Conservation (phyloP, 2,113 vertebrate genomes). For the Prochilodus magdalenae region DNA sequence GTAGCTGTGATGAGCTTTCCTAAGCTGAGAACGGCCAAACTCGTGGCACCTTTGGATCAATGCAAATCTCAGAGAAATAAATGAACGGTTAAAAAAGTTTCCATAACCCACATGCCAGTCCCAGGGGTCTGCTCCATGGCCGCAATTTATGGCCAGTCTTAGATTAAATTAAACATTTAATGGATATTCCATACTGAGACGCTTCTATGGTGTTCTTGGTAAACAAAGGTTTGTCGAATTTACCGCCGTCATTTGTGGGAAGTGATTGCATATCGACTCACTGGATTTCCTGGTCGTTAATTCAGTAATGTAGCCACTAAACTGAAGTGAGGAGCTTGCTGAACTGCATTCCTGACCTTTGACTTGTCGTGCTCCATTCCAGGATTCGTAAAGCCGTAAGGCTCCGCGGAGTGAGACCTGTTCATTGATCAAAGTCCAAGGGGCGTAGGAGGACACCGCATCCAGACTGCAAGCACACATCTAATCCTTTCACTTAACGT, state of each 20-base stretch:
- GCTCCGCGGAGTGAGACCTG: background rate
- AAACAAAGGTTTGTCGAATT: background rate
- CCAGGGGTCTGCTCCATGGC: no score
- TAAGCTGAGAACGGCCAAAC: no score
- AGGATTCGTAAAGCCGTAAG: background rate
- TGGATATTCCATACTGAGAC: background rate
- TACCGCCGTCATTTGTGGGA: background rate
- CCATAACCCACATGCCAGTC: no score
- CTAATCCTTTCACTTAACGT: background rate
- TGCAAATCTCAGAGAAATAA: no score
- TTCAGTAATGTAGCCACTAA: background rate
- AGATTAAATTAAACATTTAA: background rate
- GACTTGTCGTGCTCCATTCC: background rate
- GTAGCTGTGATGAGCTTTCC: no score
- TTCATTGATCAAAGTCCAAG: background rate
- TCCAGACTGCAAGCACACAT: background rate
- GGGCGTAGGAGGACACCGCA: background rate
- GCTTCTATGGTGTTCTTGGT: background rate
- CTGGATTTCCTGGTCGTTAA: background rate
- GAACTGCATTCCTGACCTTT: background rate
- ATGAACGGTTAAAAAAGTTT: no score
- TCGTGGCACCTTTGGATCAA: no score
- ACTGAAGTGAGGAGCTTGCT: background rate
- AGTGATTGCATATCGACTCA: background rate
- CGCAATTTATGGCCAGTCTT: background rate